Evolutionary conservation across 1,140 invertebrate species (phyloP).

Genomic region (Brachionus asplanchnoidis): DNA sequence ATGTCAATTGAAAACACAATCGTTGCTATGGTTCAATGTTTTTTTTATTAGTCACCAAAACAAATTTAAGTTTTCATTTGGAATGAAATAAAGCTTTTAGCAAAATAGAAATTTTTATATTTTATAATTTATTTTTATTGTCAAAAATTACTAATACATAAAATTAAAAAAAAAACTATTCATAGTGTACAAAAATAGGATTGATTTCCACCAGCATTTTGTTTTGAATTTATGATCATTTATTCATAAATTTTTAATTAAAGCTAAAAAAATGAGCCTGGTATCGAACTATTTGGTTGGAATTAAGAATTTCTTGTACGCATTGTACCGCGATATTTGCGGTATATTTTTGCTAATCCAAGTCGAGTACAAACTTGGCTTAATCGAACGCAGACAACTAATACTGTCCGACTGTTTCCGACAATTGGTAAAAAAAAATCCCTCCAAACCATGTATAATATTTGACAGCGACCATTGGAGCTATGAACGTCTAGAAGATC

Average conservation of each 20-base stretch:
- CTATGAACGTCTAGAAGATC: neutral
- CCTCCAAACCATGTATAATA: neutral
- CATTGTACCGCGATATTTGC: conserved; percentile 10
- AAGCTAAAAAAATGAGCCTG: neutral
- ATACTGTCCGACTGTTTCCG: neutral
- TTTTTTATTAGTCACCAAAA: neutral
- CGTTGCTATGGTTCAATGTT: neutral
- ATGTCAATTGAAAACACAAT: neutral
- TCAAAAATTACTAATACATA: neutral
- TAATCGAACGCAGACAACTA: neutral
- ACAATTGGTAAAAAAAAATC: neutral
- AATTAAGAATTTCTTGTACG: neutral
- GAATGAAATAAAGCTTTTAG: neutral
- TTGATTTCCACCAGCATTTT: neutral
- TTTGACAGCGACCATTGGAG: neutral
- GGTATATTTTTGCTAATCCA: neutral
- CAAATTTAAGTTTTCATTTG: neutral
- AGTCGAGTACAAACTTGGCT: neutral
- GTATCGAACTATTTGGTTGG: neutral
- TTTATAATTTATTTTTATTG: neutral
- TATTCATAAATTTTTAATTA: neutral
- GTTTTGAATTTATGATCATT: neutral
- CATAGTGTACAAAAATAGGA: neutral
- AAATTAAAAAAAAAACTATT: neutral
- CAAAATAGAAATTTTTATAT: neutral